Conservation (phyloP, 2,888 invertebrate genomes). For the Drosophila macrospina region DNA sequence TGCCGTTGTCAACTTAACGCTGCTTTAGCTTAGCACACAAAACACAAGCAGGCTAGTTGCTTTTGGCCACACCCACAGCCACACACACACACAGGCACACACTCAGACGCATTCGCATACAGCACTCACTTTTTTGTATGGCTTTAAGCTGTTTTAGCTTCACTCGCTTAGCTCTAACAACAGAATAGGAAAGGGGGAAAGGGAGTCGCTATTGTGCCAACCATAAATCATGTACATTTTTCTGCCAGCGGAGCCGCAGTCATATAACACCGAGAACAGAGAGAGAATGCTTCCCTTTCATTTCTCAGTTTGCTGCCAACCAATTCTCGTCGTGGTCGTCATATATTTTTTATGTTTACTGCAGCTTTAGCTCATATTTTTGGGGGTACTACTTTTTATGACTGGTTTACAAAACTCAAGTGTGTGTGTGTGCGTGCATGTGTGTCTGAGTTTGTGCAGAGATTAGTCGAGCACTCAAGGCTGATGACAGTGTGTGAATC, state of each 20-base stretch:
- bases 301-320: conserved; percentile 65
- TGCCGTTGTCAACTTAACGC: conserved; percentile 54
- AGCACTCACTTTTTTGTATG: conserved; percentile 16
- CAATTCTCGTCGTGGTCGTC: conserved; percentile 61
- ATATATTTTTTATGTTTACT: conserved; percentile 72
- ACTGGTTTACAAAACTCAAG: conserved; percentile 70
- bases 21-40: conserved; percentile 56
- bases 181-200: not conserved
- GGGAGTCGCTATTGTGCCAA: conserved; percentile 62
- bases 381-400: conserved; percentile 65
- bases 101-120: not conserved
- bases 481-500: conserved; percentile 15
- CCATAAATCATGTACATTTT: conserved; percentile 81
- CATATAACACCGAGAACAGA: conserved; percentile 63
- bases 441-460: conserved; percentile 11
- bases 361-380: conserved; percentile 61
- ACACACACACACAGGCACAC: conserved; percentile 13
- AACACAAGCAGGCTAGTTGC: conserved; percentile 16
- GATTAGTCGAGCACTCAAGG: conserved; percentile 53
- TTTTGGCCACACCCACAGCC: conserved; percentile 18
- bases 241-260: conserved; percentile 76
- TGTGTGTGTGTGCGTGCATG: conserved; percentile 23
- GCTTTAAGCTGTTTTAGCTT: conserved; percentile 43
- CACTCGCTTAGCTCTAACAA: conserved; percentile 31
- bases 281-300: conserved; percentile 33